Evolutionary conservation across 2,888 invertebrate genomes (phyloP).

Genomic region (Drosophila dives): DNA sequence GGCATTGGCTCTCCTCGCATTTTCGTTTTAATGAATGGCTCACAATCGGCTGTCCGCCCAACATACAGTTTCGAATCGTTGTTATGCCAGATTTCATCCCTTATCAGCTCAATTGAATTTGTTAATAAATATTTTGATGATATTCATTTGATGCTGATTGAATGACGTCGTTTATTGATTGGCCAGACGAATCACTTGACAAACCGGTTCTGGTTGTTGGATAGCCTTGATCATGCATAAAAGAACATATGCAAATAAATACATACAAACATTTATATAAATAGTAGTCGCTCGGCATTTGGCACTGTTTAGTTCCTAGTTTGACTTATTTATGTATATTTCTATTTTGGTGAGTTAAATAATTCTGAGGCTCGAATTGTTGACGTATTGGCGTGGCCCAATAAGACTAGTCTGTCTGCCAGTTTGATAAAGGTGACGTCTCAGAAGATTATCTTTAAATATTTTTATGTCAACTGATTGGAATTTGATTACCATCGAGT

Average conservation of each 20-base stretch:
- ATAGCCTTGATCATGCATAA: not conserved
- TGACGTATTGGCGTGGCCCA: conserved; percentile 18
- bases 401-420: conserved; percentile 24
- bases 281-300: not conserved
- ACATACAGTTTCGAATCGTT: conserved; percentile 9
- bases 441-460: conserved; percentile 24
- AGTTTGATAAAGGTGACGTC: conserved; percentile 43
- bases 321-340: not conserved
- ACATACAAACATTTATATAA: not conserved
- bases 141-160: conserved; percentile 7
- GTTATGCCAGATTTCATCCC: conserved; percentile 16
- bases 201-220: not conserved
- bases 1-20: conserved; percentile 26
- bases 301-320: not conserved
- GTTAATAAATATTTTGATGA: conserved; percentile 9
- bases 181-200: not conserved
- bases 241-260: not conserved
- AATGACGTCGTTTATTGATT: conserved; percentile 30
- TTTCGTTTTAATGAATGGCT: conserved; percentile 60
- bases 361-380: conserved; percentile 18
- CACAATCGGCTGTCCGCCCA: conserved; percentile 3
- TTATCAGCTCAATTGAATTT: conserved; percentile 27
- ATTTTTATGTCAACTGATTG: conserved; percentile 24
- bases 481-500: conserved; percentile 27
- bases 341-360: not conserved